A percentile compares a stretch with the other conserved stretches of the same genome.
These are phyloP conservation scores for Etheostoma nigrum DNA, from an alignment of 2,797 vertebrate species.

Conservation along the genomic window DNA sequence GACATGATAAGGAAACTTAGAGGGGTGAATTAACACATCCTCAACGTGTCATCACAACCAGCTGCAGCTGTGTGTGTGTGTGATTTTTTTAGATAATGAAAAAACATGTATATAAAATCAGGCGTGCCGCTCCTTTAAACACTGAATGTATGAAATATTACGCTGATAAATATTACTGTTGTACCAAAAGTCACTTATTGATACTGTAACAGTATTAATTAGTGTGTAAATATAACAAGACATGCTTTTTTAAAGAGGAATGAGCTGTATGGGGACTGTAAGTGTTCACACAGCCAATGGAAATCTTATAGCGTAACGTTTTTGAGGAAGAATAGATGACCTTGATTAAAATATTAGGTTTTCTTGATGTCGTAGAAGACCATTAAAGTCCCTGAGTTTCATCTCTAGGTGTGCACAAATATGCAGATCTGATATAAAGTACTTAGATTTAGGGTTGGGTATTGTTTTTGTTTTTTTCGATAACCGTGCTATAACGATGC, in stretches of 20 bases:
- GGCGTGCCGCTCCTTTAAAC: not conserved
- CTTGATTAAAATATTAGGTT: not conserved
- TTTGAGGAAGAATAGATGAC: not conserved
- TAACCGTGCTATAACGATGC: too few relatives aligned
- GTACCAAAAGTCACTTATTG: not conserved
- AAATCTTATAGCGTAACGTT: not conserved
- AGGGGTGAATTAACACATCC: slow-evolving; percentile 78
- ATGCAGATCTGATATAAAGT: not conserved
- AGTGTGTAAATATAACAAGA: not conserved
- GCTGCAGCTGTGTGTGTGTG: slow-evolving; percentile 24
- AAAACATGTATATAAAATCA: slow-evolving; percentile 1
- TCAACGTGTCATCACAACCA: slow-evolving; percentile 68
- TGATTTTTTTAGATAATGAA: not conserved
- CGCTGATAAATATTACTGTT: not conserved
- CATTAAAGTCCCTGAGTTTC: not conserved
- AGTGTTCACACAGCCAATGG: not conserved
- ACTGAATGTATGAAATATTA: not conserved
- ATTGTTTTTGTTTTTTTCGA: too few relatives aligned
- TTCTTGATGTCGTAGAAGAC: not conserved
- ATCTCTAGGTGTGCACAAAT: not conserved
- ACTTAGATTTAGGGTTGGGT: too few relatives aligned
- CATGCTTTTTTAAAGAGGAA: not conserved
- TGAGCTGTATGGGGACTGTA: not conserved
- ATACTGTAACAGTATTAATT: not conserved
- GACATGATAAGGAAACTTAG: slow-evolving; percentile 81